Conservation (phyloP, 2,888 invertebrate species). For the Nephrotoma flavescens region DNA sequence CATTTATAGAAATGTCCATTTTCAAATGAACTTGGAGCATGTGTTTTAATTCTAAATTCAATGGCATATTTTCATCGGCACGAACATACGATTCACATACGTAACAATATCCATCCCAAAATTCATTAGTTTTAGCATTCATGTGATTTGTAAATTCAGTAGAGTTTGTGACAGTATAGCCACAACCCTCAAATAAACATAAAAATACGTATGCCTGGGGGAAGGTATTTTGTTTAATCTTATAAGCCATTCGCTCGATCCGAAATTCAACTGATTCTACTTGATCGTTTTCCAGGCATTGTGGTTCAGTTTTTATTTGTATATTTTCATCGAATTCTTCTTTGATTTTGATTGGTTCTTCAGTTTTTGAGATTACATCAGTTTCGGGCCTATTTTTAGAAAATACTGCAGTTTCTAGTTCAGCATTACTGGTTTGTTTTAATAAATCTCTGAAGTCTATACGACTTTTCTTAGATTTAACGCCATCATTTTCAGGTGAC, state of each 20-base stretch:
- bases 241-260: slow-evolving; percentile 22
- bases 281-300: slow-evolving; percentile 20
- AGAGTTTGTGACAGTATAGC: slow-evolving; percentile 22
- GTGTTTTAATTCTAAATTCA: slow-evolving; percentile 21
- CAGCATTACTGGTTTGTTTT: not conserved
- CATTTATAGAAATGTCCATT: not conserved
- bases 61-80: slow-evolving; percentile 3
- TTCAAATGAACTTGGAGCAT: slow-evolving; percentile 17
- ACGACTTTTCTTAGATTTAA: not conserved
- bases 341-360: not conserved
- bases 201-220: slow-evolving; percentile 18
- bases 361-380: not conserved
- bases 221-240: slow-evolving; percentile 3
- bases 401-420: not conserved
- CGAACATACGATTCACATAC: slow-evolving; percentile 28
- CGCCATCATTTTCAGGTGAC: not conserved
- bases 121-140: slow-evolving; percentile 20
- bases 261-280: slow-evolving; percentile 9
- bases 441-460: not conserved
- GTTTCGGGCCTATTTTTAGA: not conserved
- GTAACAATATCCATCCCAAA: slow-evolving; percentile 42
- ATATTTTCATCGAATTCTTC: not conserved
- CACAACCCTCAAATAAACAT: slow-evolving; percentile 23
- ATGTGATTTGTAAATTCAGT: slow-evolving; percentile 25
- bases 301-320: not conserved